A percentile compares a stretch with the other conserved stretches of the same genome.
Evolutionary conservation across 2,797 vertebrate species (phyloP).

Genomic region (Muraenolepis orangiensis): DNA sequence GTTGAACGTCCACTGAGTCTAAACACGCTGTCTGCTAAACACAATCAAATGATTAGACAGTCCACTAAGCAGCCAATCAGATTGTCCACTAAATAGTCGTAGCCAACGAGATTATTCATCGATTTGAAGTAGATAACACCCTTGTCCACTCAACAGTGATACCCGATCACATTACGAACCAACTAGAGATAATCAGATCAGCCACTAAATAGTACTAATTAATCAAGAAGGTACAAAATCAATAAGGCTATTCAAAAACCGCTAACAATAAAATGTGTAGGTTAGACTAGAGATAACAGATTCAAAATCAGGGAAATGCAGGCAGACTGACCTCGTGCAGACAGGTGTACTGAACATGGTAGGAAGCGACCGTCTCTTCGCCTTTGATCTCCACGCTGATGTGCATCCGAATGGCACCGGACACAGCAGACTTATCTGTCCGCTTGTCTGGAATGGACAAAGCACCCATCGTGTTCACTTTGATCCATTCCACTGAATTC

Average conservation of each 20-base stretch:
- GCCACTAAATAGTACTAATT: background rate
- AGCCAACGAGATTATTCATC: background rate
- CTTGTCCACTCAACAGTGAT: background rate
- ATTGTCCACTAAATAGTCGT: background rate
- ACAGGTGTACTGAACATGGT: slow-evolving; percentile 96
- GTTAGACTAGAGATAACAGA: background rate
- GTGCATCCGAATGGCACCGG: slow-evolving; percentile 94
- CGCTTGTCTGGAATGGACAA: slow-evolving; percentile 82
- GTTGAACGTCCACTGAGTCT: too few species aligned
- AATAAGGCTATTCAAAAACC: too few species aligned
- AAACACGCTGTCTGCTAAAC: too few species aligned
- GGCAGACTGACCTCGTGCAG: slow-evolving; percentile 84
- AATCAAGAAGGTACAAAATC: too few species aligned
- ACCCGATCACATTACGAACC: background rate
- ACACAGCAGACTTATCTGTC: slow-evolving; percentile 95
- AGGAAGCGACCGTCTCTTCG: slow-evolving; percentile 96
- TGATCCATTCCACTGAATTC: background rate
- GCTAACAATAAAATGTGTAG: too few species aligned
- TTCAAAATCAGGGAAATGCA: background rate
- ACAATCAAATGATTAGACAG: background rate
- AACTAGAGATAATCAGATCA: background rate
- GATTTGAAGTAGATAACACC: background rate
- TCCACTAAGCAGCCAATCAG: background rate
- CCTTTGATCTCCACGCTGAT: slow-evolving; percentile 99
- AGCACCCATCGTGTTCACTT: background rate